Evolutionary conservation across 2,797 vertebrate species (phyloP), one percentile per base, ranked within the genome.

Genomic region (Crocodylus rhombifer): DNA sequence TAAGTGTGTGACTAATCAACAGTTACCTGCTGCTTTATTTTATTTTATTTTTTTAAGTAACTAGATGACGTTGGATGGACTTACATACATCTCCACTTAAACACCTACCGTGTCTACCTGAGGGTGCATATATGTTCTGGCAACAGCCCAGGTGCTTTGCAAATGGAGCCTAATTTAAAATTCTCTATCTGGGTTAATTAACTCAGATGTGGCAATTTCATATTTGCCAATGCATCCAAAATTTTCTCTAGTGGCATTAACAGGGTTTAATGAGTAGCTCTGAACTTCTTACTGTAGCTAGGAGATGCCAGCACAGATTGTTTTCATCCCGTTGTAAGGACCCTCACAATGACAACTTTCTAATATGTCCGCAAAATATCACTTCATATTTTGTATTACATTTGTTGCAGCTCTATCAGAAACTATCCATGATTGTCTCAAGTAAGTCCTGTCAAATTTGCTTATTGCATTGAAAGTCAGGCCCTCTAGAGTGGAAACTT

Each of bases 401-500:
- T 86, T 61, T 78, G 63, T 60, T 26, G 25, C 69, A 73, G 57
- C 58, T 74, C 76, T 17, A 56, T 82, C 60, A 90, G 80, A 65
- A 33, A 4, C 12, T 4, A 4, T 80, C 83, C 55, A 62, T 96
- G 80, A 20, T 93, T 88, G 55, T 88, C 94, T 97, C 61, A 81
- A 85, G 78, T 92, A 84, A 89, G 86, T 94, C 82, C 71, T 36
- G 84, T 91, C 63, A 10, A 92, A 90, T 92, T 94, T 95, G 93
- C 88, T 96, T 94, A 62, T 73, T 77, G 82, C 80, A 89, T 89
- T 92, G 95, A 91, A 97, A 96, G 83, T 95, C 93, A 92, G 95
- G 89, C 91, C 86, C 79, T 96, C 91, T 90, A 84, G 93, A 96
- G 87, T 96, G 91, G 84, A 93, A 95, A 90, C 88, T 96, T 77